A percentile compares a stretch with the other conserved stretches of the same genome.
Evolutionary conservation across 2,113 vertebrate genomes (phyloP).

Genomic region (Sinocyclocheilus maitianheensis): DNA sequence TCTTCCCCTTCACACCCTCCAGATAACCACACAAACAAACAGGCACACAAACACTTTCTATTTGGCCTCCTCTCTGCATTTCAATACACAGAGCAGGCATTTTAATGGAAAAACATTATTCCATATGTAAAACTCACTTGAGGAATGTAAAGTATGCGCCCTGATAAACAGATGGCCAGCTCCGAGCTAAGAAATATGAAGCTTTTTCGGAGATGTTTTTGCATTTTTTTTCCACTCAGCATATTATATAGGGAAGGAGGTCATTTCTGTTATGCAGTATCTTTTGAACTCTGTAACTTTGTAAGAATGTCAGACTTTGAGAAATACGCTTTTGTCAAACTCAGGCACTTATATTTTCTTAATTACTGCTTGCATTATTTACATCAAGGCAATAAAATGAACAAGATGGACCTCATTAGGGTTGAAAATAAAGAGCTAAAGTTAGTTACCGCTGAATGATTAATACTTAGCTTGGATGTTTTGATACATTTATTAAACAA

Average conservation of each 20-base stretch:
- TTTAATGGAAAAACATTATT: slow-evolving; percentile 45
- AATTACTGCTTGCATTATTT: slow-evolving; percentile 2
- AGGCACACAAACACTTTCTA: slow-evolving; percentile 4
- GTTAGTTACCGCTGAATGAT: background rate
- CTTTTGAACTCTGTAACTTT: background rate
- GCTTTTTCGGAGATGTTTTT: slow-evolving; percentile 4
- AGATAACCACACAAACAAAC: slow-evolving; percentile 18
- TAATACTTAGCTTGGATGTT: background rate
- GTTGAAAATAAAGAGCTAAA: background rate
- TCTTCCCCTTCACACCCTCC: background rate
- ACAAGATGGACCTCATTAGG: background rate
- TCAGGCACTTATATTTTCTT: background rate
- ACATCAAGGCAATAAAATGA: background rate
- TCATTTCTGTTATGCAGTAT: slow-evolving; percentile 2
- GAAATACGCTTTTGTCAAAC: background rate
- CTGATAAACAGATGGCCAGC: slow-evolving; percentile 36
- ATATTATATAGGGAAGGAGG: background rate
- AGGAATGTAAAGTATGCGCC: background rate
- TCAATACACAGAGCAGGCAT: slow-evolving; percentile 17
- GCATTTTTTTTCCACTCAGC: background rate
- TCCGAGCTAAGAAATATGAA: background rate
- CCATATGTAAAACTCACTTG: slow-evolving; percentile 16
- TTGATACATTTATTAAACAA: background rate
- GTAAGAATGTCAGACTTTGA: background rate
- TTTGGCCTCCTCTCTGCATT: background rate